Base-by-base conservation (phyloP, 2,113 vertebrate species). In the Arvicanthis niloticus region DNA sequence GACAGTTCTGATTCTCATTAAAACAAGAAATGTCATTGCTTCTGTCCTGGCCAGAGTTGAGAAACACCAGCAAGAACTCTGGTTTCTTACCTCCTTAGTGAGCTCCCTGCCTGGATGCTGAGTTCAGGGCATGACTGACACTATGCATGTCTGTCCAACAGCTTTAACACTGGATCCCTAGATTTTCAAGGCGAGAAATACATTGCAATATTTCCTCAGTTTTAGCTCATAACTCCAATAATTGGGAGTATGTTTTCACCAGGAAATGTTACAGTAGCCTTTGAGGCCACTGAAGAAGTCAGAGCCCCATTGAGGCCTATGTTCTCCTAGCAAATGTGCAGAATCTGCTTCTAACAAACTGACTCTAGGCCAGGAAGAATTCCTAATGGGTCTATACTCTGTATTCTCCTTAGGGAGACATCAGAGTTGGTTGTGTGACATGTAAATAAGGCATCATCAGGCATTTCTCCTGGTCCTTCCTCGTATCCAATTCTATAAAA, bases 321-420 rank as follows among this genome's bases (percentile, higher is more conserved):
- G 37, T 70, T 15, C 68, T 70, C 34, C 17, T 70, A 17, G 34
- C 68, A 70, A 70, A 7, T 70, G 68, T n/a, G 17, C 15, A 70
- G 15, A 70, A 37, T 70, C 68, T 37, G 68, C 68, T 70, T n/a
- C 42, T 48, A 48, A 48, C 48, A 48, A 48, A 48, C 48, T 48
- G 5, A 48, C 48, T 48, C 48, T 48, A 48, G 48, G 5, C 48
- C 48, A 48, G 48, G 48, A 48, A 48, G 48, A 45, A 45, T 31
- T 72, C 6, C 26, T 0, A 31, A 45, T 0, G 1, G 2, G 26
- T 16, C 12, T 48, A 1, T 51, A 51, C 6, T 77, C 45, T 48
- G 48, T 48, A 48, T 48, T 48, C 6, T 48, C 48, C 48, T 48
- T 48, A 48, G 48, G 48, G 48, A 48, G 48, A 7, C 48, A 7